A percentile compares a stretch with the other conserved stretches of the same genome.
These are phyloP conservation scores for Coptodon rendalli DNA, from an alignment of 2,113 vertebrate species.

Conservation along the genomic window DNA sequence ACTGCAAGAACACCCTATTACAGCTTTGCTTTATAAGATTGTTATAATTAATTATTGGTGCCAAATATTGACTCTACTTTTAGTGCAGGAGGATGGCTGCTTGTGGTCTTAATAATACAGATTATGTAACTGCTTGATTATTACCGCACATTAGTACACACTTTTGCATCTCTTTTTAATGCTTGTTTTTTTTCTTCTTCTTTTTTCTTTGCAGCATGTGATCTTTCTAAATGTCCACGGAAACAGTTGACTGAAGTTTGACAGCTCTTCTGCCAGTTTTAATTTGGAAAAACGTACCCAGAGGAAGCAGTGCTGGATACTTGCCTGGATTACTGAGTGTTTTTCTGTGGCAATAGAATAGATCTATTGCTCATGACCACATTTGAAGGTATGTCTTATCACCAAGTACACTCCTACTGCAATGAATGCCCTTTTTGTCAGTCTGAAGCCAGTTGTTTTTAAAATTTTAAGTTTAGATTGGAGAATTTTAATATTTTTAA, in stretches of 20 bases:
- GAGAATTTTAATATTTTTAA: neutral
- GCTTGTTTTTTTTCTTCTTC: neutral
- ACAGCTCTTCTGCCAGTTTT: slow-evolving; percentile 10
- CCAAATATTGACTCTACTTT: neutral
- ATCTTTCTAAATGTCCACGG: slow-evolving; percentile 58
- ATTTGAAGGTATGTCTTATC: slow-evolving; percentile 53
- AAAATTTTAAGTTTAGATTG: neutral
- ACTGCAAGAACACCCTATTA: neutral
- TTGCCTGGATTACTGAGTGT: slow-evolving; percentile 31
- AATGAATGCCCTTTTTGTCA: neutral
- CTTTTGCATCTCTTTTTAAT: neutral
- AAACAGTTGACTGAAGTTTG: slow-evolving; percentile 44
- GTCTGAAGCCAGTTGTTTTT: neutral
- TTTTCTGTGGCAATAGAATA: slow-evolving; percentile 25
- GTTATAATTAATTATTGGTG: neutral
- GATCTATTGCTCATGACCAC: slow-evolving; percentile 51
- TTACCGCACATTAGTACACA: neutral
- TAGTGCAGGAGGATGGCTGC: neutral
- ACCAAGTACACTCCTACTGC: neutral
- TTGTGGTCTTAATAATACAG: neutral
- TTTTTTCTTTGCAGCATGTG: slow-evolving; percentile 58
- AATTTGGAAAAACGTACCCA: slow-evolving; percentile 19
- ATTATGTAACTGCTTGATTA: neutral
- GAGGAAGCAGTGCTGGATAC: slow-evolving; percentile 37
- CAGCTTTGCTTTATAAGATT: neutral